Base-by-base conservation (phyloP, 2,113 vertebrate genomes). In the Phalacrocorax carbo region DNA sequence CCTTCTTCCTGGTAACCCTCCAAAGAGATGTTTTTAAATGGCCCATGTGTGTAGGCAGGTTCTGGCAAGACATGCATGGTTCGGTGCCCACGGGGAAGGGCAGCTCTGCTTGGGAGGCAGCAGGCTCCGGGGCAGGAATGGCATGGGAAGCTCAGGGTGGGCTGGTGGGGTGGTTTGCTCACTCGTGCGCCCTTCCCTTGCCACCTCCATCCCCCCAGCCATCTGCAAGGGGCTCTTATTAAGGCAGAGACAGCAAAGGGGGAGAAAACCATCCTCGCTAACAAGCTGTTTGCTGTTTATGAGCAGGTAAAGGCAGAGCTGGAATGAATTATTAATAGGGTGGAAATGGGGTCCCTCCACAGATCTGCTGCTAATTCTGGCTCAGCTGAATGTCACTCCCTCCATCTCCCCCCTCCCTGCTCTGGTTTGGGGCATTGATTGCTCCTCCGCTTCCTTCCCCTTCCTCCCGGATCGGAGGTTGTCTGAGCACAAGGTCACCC, bases 241-340 rank as follows among this genome's bases (percentile, higher is more conserved):
- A 88, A 86, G 71, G 60, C 82, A 91, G 75, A 88, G 92, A 82
- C 65, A 96, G 95, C 71, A 91, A 92, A 91, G 83, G 30, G n/a
- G 86, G 17, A 55, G 91, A 95, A 97, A 97, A 95, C 26, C 13
- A 0, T 97, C 95, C 96, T 91, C 52, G 26, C 96, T 98, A 98
- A 98, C 94, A 97, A 96, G 97, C 97, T 96, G 98, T 98, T 98
- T 98, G 98, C 98, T 98, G 97, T 97, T 98, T 98, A 97, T 97
- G 96, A 98, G 98, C 97, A 98, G 98, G 98, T 98, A 98, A 97
- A 98, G 97, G 98, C 97, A 98, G 97, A 97, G 95, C 81, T 34
- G 96, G 95, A 34, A 98, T 99, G 95, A 98, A 98, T 98, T 98
- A 98, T 99, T 98, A 98, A 99, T 97, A 84, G 91, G 90, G 94